A percentile compares a stretch with the other conserved stretches of the same genome.
These are phyloP conservation scores for Lymantria monacha DNA, from an alignment of 2,888 invertebrate genomes.

Conservation along the genomic window DNA sequence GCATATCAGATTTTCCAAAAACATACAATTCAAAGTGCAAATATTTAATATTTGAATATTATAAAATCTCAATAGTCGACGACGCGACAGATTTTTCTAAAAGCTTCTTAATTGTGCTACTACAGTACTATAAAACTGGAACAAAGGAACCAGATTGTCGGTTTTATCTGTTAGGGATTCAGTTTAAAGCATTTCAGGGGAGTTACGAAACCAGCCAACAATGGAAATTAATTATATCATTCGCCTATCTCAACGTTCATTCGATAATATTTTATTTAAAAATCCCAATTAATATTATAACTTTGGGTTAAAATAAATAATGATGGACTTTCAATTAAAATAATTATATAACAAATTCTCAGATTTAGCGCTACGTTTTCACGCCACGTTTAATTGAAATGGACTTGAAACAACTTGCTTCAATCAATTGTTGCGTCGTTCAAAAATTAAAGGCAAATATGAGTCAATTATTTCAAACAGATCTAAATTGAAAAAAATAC, in stretches of 20 bases:
- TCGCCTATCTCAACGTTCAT: background rate
- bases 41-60: constrained; percentile 29
- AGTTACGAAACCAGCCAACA: constrained; percentile 5
- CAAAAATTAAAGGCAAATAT: constrained; percentile 2
- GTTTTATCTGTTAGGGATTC: constrained; percentile 19
- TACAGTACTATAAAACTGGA: constrained; percentile 22
- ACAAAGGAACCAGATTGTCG: constrained; percentile 34
- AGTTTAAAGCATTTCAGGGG: constrained; percentile 20
- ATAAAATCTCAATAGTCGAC: constrained; percentile 34
- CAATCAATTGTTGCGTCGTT: constrained; percentile 1
- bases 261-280: constrained; percentile 3
- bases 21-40: no score
- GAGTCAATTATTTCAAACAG: background rate
- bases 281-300: constrained; percentile 1
- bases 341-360: background rate
- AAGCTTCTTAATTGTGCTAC: constrained; percentile 41
- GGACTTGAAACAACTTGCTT: constrained; percentile 8
- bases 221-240: constrained; percentile 12
- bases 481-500: background rate
- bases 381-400: constrained; percentile 5
- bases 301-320: background rate
- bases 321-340: no score
- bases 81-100: constrained; percentile 34
- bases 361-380: background rate
- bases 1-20: no score